These are phyloP conservation scores for Itoplectis maculator DNA, from an alignment of 2,888 invertebrate genomes.

Conservation along the genomic window DNA sequence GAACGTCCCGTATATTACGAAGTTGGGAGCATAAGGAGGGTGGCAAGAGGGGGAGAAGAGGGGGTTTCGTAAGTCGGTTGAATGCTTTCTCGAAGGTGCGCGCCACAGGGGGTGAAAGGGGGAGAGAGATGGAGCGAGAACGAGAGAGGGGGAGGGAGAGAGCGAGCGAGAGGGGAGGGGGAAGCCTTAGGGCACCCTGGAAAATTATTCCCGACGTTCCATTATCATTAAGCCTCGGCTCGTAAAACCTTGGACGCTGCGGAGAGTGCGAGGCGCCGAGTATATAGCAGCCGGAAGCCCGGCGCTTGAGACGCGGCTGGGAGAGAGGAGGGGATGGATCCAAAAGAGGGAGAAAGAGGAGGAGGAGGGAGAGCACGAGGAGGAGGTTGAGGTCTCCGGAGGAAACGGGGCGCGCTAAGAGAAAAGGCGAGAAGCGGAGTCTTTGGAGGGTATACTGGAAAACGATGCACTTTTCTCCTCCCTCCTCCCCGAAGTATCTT, in stretches of 20 bases:
- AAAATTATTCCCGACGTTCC: constrained; percentile 74
- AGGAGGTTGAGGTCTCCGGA: constrained; percentile 34
- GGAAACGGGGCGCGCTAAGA: constrained; percentile 24
- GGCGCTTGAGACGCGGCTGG: constrained; percentile 9
- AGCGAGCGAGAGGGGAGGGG: constrained; percentile 16
- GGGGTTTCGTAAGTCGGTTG: constrained; percentile 13
- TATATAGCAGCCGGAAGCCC: constrained; percentile 43
- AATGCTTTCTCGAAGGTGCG: constrained; percentile 55
- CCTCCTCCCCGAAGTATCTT: constrained; percentile 22
- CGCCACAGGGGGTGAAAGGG: constrained; percentile 9
- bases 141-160: background rate
- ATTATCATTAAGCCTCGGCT: constrained; percentile 73
- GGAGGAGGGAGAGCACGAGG: background rate
- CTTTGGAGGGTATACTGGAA: constrained; percentile 55
- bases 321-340: constrained; percentile 22
- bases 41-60: background rate
- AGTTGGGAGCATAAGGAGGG: background rate
- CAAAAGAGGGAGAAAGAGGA: background rate
- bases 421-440: constrained; percentile 40
- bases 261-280: constrained; percentile 31
- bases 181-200: constrained; percentile 46
- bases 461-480: constrained; percentile 38
- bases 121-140: constrained; percentile 3
- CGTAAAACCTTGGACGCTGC: constrained; percentile 64
- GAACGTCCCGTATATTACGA: background rate